These are phyloP conservation scores for Pelmatolapia mariae DNA, from an alignment of 2,113 vertebrate species.

Conservation along the genomic window DNA sequence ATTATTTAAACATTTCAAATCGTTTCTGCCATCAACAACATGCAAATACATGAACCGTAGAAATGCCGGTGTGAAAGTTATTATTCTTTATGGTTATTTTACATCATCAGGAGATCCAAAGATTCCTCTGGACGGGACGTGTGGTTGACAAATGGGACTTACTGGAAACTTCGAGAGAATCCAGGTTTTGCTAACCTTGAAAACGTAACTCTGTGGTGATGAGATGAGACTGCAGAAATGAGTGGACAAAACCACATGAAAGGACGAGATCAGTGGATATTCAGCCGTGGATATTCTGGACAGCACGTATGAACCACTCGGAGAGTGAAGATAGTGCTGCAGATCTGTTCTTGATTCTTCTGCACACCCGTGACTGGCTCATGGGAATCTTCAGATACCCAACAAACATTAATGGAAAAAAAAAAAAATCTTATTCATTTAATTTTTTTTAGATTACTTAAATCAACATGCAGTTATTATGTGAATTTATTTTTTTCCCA, in stretches of 20 bases:
- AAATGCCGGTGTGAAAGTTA: neutral
- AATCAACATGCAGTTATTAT: neutral
- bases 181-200: conserved; percentile 81
- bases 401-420: neutral
- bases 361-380: conserved; percentile 47
- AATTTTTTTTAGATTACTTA: neutral
- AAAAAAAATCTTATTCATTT: neutral
- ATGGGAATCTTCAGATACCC: neutral
- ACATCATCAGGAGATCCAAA: conserved; percentile 67
- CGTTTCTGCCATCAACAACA: neutral
- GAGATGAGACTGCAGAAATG: neutral
- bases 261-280: neutral
- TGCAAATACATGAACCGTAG: neutral
- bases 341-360: neutral
- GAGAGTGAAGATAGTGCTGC: conserved; percentile 48
- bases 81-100: neutral
- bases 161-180: conserved; percentile 84
- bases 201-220: conserved; percentile 79
- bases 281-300: neutral
- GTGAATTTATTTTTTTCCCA: accelerated
- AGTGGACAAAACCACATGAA: neutral
- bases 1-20: neutral
- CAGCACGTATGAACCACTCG: conserved; percentile 51
- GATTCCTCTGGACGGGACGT: conserved; percentile 82
- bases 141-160: conserved; percentile 83